These are phyloP conservation scores for Macropodus opercularis DNA, from an alignment of 2,797 vertebrate genomes.

Conservation along the genomic window DNA sequence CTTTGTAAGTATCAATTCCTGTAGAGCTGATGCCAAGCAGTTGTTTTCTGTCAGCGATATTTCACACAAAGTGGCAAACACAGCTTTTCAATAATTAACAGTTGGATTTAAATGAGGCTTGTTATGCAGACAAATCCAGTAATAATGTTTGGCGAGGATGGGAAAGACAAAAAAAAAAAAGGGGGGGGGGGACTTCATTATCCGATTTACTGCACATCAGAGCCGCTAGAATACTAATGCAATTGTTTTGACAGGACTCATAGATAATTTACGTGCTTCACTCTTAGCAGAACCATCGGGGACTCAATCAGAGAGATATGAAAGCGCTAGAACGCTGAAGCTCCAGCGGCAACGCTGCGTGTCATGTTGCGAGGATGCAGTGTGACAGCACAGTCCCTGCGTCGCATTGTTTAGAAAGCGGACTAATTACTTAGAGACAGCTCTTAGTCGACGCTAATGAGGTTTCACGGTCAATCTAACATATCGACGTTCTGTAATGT, in stretches of 20 bases:
- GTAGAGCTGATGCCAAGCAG: not conserved
- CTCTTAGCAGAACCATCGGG: slow-evolving; percentile 26
- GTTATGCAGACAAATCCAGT: slow-evolving; percentile 23
- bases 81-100: slow-evolving; percentile 26
- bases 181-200: slow-evolving; percentile 8
- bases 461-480: slow-evolving; percentile 50
- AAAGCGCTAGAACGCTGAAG: slow-evolving; percentile 7
- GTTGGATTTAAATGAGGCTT: slow-evolving; percentile 19
- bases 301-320: slow-evolving; percentile 41
- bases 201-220: slow-evolving; percentile 53
- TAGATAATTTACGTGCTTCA: slow-evolving; percentile 53
- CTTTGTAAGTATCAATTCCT: not conserved
- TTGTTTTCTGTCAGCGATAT: not conserved
- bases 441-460: slow-evolving; percentile 41
- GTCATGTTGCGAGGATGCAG: not conserved
- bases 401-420: slow-evolving; percentile 26
- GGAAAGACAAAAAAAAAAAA: slow-evolving; percentile 31
- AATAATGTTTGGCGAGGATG: slow-evolving; percentile 16
- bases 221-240: slow-evolving; percentile 45
- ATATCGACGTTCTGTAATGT: slow-evolving; percentile 24
- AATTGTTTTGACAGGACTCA: slow-evolving; percentile 57
- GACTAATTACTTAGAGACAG: slow-evolving; percentile 46
- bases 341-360: slow-evolving; percentile 1
- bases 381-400: slow-evolving; percentile 22
- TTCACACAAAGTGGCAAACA: not conserved